phyloP scores from a whole-genome alignment of 2,888 invertebrate species.

The Bursaphelenchus okinawaensis region DNA sequence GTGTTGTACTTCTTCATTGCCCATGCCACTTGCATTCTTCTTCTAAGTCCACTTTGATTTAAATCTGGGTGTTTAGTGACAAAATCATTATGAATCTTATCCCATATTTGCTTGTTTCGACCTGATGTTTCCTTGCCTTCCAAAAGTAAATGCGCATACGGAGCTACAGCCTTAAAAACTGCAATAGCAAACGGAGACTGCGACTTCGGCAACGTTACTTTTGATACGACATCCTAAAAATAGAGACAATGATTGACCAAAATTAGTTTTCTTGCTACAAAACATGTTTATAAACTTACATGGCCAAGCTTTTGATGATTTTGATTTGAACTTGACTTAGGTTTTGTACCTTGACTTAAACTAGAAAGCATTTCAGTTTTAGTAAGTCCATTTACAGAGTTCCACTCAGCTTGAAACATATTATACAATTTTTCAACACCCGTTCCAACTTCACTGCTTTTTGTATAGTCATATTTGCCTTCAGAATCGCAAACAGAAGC shows the following conservation, averaged over 20 bases:
- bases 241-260: no score
- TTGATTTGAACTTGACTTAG: no score
- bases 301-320: no score
- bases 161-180: background rate
- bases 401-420: background rate
- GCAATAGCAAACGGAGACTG: background rate
- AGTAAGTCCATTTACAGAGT: no score
- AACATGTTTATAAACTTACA: no score
- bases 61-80: background rate
- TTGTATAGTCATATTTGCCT: background rate
- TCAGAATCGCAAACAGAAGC: background rate
- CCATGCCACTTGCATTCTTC: background rate
- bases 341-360: no score
- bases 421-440: background rate
- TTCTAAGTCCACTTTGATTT: background rate
- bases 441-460: background rate
- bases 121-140: background rate
- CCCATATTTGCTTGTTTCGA: background rate
- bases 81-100: background rate
- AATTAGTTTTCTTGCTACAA: no score
- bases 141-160: background rate
- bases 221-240: no score
- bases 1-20: background rate
- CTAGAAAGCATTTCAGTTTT: no score
- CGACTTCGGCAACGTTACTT: background rate